Evolutionary conservation across 2,113 vertebrate species (phyloP), one percentile per base, ranked within the genome.

Genomic region (Paedocypris sp.): DNA sequence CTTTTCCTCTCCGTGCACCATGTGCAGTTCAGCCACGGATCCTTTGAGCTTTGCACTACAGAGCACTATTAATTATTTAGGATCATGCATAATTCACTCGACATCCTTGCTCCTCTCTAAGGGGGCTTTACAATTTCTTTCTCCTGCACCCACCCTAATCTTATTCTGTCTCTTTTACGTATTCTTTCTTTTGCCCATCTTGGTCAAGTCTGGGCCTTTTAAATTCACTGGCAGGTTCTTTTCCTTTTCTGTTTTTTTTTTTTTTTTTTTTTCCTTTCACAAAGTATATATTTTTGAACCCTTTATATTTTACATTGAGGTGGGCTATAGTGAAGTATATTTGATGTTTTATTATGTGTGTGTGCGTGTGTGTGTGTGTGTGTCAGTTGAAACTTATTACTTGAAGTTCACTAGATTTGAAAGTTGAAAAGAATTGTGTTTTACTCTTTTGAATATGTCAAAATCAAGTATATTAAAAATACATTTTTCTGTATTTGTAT

Each of bases 21-120:
- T 66, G 62, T 62, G 43, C 41, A 62, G 35, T 50, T 42, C 43
- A 69, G 73, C 60, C 63, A 39, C 54, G 42, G 25, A 20, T 69
- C 56, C 56, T 65, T 62, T 61, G 64, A 72, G 69, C 66, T 64
- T 65, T 59, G 61, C 64, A 72, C 67, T 70, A 67, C 62, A 66
- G 64, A 47, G 52, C 20, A 10, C 39, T 46, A 69, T 75, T 66
- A 71, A 75, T 75, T 69, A 75, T 75, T 73, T 46, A 75, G 63
- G 41, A 32, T 25, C 66, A 73, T 73, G 60, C 68, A 75, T 75
- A 71, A 75, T 73, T 70, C 62, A 73, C 59, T 33, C 12, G 39
- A 68, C 70, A 68, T 64, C 57, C 57, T 61, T 67, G 67, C 61
- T 65, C 48, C 48, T 68, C 67, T 69, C 61, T 58, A 36, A 31